Conservation (phyloP, 2,113 vertebrate genomes). For the Acinonyx jubatus region DNA sequence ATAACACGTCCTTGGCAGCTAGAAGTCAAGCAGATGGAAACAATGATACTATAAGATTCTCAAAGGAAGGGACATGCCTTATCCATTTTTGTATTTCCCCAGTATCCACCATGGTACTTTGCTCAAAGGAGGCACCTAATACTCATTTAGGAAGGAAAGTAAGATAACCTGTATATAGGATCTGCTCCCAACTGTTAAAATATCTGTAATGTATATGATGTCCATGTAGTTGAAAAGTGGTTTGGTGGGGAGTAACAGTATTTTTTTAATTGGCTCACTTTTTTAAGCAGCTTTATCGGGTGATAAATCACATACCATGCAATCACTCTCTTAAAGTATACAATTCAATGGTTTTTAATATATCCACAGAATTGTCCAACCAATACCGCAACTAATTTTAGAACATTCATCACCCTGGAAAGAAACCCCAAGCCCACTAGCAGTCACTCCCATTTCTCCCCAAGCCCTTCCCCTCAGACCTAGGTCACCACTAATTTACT, state of each 20-base stretch:
- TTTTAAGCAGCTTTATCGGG: conserved; percentile 22
- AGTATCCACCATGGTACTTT: background rate
- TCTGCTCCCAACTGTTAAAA: conserved; percentile 68
- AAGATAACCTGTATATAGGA: background rate
- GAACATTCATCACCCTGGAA: background rate
- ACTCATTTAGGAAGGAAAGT: conserved; percentile 56
- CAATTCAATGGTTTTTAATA: background rate
- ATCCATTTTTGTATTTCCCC: conserved; percentile 52
- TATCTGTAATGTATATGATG: conserved; percentile 48
- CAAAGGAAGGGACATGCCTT: conserved; percentile 31
- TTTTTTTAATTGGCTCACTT: background rate
- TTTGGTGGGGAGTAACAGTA: background rate
- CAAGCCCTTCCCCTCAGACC: background rate
- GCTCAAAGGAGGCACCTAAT: conserved; percentile 56
- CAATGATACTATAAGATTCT: conserved; percentile 46
- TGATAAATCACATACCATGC: conserved; percentile 32
- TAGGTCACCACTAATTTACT: background rate
- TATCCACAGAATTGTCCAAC: background rate
- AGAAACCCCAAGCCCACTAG: background rate
- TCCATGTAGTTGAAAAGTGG: conserved; percentile 25
- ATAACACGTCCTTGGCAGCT: conserved; percentile 21
- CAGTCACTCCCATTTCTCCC: background rate
- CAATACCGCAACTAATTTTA: background rate
- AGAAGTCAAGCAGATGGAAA: background rate
- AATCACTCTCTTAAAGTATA: background rate